These are phyloP conservation scores for Tachina lurida DNA, from an alignment of 2,888 invertebrate species.

Conservation along the genomic window DNA sequence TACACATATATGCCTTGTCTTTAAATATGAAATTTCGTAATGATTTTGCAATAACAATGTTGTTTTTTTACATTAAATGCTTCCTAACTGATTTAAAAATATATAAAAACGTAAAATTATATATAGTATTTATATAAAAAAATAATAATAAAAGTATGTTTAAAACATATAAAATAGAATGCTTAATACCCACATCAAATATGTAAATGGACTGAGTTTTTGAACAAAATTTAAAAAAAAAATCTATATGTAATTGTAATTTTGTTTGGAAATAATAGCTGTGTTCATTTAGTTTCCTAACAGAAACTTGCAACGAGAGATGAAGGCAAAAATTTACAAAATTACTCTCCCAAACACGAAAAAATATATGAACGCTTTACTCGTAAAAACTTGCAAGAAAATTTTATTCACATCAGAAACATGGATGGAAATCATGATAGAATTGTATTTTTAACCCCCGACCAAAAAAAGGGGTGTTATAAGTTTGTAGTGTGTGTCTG, in stretches of 20 bases:
- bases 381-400: no score
- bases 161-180: conserved; percentile 65
- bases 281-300: no score
- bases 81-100: conserved; percentile 20
- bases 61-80: conserved; percentile 51
- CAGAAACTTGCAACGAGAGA: no score
- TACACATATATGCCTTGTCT: conserved; percentile 9
- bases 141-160: conserved; percentile 49
- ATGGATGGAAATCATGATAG: no score
- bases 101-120: conserved; percentile 21
- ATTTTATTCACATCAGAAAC: no score
- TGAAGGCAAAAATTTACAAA: no score
- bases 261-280: conserved; percentile 27
- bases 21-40: conserved; percentile 50
- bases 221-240: conserved; percentile 39
- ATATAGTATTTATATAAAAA: conserved; percentile 1
- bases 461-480: no score
- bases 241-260: conserved; percentile 14
- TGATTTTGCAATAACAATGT: conserved; percentile 49
- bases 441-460: no score
- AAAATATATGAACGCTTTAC: no score
- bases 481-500: no score
- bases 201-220: conserved; percentile 19
- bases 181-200: conserved; percentile 33
- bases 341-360: no score